Conservation (phyloP, 1,140 invertebrate species). For the Asbolus verrucosus region DNA sequence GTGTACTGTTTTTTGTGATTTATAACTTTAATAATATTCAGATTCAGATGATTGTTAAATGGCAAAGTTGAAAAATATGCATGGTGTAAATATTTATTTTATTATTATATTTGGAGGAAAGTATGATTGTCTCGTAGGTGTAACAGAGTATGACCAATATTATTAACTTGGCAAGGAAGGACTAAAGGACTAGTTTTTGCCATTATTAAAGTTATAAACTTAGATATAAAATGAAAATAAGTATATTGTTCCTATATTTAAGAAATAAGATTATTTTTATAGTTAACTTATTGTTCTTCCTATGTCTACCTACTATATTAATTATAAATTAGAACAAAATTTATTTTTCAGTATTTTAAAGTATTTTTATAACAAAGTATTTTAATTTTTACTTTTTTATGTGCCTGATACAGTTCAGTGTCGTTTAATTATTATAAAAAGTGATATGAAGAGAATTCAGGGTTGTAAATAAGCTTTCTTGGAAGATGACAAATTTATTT, state of each 20-base stretch:
- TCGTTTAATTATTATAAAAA: background rate
- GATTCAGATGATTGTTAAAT: no score
- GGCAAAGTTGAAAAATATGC: no score
- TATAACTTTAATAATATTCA: conserved; percentile 1
- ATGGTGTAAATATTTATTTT: no score
- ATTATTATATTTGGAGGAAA: no score
- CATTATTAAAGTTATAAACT: conserved; percentile 22
- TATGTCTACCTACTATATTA: no score
- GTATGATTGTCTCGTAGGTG: no score
- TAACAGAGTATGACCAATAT: no score
- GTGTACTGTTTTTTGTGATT: background rate
- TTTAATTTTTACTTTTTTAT: conserved; percentile 15
- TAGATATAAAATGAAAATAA: conserved; percentile 6
- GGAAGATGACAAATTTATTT: background rate
- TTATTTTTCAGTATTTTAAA: conserved; percentile 42
- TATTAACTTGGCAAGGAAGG: background rate
- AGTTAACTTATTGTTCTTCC: conserved; percentile 39
- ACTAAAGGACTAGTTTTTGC: no score
- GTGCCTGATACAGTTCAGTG: background rate
- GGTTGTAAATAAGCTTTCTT: background rate
- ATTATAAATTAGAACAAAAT: conserved; percentile 23
- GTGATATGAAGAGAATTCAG: background rate
- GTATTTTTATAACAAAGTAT: conserved; percentile 42
- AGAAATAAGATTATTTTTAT: conserved; percentile 41
- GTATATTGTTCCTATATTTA: conserved; percentile 42